Percentiles rank a stretch among this genome's conserved stretches.
Conservation (phyloP, 2,797 vertebrate species). For the Poliocrania exsul region DNA sequence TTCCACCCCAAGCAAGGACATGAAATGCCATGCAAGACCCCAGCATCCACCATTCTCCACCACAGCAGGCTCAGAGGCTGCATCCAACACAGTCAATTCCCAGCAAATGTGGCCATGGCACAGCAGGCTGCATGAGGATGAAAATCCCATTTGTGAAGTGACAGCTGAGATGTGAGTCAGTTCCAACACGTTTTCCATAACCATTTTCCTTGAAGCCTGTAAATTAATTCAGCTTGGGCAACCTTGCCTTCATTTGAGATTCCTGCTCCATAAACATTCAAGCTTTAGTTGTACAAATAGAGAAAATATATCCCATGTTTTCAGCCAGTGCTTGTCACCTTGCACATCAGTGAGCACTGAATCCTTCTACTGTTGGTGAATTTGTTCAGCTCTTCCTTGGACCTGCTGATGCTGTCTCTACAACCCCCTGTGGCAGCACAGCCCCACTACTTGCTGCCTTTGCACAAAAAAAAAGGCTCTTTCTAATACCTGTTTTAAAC, state of each 20-base stretch:
- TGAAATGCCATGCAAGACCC: neutral
- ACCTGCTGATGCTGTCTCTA: neutral
- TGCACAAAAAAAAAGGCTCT: neutral
- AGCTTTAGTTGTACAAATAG: neutral
- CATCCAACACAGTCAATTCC: neutral
- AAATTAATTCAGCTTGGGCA: neutral
- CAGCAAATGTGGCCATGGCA: accelerated
- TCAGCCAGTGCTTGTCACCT: neutral
- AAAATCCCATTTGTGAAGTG: neutral
- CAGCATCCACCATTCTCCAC: accelerated
- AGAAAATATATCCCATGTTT: neutral
- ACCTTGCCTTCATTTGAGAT: neutral
- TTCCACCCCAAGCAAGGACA: neutral
- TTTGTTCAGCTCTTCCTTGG: neutral
- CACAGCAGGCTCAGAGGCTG: accelerated
- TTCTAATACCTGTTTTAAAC: neutral
- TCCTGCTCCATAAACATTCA: neutral
- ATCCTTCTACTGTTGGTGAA: neutral
- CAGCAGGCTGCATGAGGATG: neutral
- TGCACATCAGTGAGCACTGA: neutral
- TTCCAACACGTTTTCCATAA: neutral
- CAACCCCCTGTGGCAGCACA: neutral
- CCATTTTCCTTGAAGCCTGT: neutral
- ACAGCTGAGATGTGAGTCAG: neutral
- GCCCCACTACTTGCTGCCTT: neutral